Conservation (phyloP, 2,797 vertebrate species). For the Loriculus beryllinus region DNA sequence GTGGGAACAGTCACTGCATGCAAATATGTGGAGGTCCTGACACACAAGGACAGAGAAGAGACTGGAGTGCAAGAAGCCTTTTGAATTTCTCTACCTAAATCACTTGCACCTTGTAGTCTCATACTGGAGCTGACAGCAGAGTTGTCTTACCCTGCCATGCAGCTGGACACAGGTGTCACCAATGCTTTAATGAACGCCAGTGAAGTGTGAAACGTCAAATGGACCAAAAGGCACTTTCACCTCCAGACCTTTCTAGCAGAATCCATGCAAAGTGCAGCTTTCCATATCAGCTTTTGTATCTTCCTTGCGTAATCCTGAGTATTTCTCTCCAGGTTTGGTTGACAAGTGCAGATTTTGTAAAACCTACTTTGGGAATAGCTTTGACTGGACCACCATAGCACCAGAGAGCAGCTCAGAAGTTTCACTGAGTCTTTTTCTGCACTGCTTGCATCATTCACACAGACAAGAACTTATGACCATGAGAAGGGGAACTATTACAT, state of each 20-base stretch:
- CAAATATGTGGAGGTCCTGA: accelerated
- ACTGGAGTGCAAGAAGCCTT: not conserved
- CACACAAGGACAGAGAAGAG: accelerated
- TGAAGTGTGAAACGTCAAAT: not conserved
- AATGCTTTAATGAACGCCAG: not conserved
- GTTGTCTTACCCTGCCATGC: not conserved
- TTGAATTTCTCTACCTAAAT: not conserved
- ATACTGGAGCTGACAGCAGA: not conserved
- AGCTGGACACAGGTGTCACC: not conserved
- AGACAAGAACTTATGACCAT: not conserved
- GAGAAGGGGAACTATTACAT: not conserved
- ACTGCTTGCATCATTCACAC: not conserved
- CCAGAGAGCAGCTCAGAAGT: not conserved
- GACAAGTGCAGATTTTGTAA: not conserved
- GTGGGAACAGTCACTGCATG: accelerated
- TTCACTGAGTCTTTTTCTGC: not conserved
- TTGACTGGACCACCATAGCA: not conserved
- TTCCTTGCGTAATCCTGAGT: not conserved
- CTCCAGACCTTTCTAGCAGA: not conserved
- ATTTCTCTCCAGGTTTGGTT: not conserved
- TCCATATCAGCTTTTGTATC: not conserved
- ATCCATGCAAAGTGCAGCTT: not conserved
- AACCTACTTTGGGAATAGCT: not conserved
- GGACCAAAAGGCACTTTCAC: not conserved
- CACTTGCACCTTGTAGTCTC: not conserved